A percentile compares a stretch with the other conserved stretches of the same genome.
phyloP scores from a whole-genome alignment of 2,113 vertebrate species.

The Seriola rivoliana region DNA sequence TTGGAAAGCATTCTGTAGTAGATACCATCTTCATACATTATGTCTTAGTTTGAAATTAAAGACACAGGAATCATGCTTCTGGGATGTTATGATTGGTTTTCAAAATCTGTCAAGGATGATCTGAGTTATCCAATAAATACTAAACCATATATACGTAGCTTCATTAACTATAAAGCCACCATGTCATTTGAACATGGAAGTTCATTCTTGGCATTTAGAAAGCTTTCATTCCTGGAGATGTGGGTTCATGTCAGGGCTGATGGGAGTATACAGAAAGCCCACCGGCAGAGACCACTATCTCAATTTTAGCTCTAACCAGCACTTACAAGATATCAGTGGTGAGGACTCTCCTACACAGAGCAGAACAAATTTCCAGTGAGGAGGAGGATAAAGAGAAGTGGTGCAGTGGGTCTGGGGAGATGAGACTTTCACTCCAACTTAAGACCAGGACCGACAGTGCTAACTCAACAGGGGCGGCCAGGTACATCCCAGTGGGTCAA shows the following conservation, averaged over 20 bases:
- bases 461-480: neutral
- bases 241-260: neutral
- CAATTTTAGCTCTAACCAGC: neutral
- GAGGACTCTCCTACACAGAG: neutral
- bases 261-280: neutral
- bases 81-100: neutral
- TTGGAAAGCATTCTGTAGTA: neutral
- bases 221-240: neutral
- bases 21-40: neutral
- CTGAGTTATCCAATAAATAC: neutral
- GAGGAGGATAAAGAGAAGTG: neutral
- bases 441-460: neutral
- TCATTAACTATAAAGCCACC: neutral
- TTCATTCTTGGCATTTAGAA: neutral
- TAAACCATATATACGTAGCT: neutral
- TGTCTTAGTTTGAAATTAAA: neutral
- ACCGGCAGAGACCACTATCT: neutral
- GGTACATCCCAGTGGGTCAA: neutral
- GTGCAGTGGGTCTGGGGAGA: neutral
- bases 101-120: neutral
- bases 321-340: neutral
- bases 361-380: neutral
- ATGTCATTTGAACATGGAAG: neutral
- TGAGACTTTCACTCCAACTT: neutral
- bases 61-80: too few species aligned